Conservation (phyloP, 53 echinoderm and acorn worm species). For the Crossaster papposus region DNA sequence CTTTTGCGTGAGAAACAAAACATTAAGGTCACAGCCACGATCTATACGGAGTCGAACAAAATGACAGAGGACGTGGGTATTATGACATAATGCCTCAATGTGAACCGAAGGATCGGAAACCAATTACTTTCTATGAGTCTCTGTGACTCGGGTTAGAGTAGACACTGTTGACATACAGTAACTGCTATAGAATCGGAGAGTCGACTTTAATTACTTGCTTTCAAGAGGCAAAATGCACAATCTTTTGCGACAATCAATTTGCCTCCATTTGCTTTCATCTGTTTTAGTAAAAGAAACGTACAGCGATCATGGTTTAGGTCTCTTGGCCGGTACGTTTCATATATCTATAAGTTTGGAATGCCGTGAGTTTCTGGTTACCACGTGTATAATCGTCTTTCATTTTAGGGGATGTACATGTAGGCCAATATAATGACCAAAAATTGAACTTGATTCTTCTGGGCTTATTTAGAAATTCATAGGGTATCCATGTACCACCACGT, state of each 20-base stretch:
- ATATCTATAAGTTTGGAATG: conserved; percentile 5
- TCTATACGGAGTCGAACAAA: background rate
- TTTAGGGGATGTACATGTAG: background rate
- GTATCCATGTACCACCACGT: background rate
- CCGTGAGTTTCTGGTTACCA: background rate
- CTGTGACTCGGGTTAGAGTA: background rate
- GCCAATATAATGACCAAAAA: background rate
- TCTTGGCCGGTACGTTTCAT: conserved; percentile 23
- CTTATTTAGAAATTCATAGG: background rate
- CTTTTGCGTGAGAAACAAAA: background rate
- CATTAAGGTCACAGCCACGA: background rate
- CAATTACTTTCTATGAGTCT: background rate
- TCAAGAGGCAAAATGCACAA: background rate
- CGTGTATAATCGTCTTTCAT: no score
- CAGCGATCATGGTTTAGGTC: background rate
- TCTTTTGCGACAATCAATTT: conserved; percentile 24
- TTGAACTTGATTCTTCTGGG: background rate
- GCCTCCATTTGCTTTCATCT: background rate
- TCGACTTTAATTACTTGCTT: conserved; percentile 23
- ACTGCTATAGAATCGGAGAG: background rate
- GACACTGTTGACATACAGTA: background rate
- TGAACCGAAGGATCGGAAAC: background rate
- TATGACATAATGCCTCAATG: background rate
- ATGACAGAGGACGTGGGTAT: background rate
- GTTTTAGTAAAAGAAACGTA: background rate